phyloP scores from a whole-genome alignment of 2,888 invertebrate genomes.

The Xylota sylvarum region DNA sequence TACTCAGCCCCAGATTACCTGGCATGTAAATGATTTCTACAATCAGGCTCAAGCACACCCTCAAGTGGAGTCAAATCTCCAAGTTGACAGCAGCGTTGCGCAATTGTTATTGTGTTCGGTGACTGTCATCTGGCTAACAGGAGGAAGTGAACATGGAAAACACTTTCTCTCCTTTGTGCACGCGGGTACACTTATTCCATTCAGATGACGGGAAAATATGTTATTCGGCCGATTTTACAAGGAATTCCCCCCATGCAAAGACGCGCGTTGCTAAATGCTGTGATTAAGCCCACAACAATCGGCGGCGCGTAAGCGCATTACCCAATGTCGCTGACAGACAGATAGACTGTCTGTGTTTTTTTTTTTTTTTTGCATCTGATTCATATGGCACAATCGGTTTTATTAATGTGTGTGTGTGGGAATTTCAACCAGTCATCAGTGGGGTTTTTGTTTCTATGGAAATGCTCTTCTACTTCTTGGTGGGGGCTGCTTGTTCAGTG shows the following conservation, averaged over 20 bases:
- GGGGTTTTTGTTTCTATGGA: slow-evolving; percentile 18
- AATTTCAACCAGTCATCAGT: slow-evolving; percentile 1
- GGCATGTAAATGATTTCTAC: slow-evolving; percentile 1
- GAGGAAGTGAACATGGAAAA: slow-evolving; percentile 37
- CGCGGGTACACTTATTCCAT: slow-evolving; percentile 55
- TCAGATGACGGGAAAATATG: slow-evolving; percentile 59
- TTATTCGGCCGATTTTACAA: slow-evolving; percentile 38
- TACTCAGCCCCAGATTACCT: background rate
- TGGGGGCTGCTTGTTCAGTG: slow-evolving; percentile 29
- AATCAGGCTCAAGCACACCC: slow-evolving; percentile 21
- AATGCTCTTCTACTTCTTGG: background rate
- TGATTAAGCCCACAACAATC: slow-evolving; percentile 54
- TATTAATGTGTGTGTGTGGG: background rate
- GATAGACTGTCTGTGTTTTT: background rate
- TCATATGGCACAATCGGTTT: slow-evolving; percentile 24
- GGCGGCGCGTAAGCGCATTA: slow-evolving; percentile 38
- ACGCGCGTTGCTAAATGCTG: slow-evolving; percentile 32
- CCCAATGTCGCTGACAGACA: slow-evolving; percentile 32
- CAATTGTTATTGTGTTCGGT: slow-evolving; percentile 13
- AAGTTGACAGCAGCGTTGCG: slow-evolving; percentile 28
- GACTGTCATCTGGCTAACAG: slow-evolving; percentile 1
- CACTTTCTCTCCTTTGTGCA: slow-evolving; percentile 58
- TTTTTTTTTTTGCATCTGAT: slow-evolving; percentile 3
- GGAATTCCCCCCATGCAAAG: slow-evolving; percentile 3
- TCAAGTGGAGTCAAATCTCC: background rate